A percentile compares a stretch with the other conserved stretches of the same genome.
Conservation (phyloP, 1,140 invertebrate species). For the Xylocopa sonorina region DNA sequence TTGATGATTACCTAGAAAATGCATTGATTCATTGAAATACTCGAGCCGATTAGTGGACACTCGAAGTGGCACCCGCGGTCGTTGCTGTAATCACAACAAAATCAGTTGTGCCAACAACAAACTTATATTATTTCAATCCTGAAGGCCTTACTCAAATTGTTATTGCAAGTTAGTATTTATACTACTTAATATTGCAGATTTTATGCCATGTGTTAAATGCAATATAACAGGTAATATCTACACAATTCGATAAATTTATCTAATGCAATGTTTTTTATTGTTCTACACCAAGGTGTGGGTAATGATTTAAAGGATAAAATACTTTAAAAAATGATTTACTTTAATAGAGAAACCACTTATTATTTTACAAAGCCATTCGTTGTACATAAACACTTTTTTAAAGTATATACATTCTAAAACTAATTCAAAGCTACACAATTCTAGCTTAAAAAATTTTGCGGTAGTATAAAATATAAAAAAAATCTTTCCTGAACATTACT, state of each 20-base stretch:
- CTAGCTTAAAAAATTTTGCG: not conserved
- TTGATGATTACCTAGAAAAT: slow-evolving; percentile 82
- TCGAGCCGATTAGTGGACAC: slow-evolving; percentile 81
- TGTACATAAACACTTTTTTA: slow-evolving; percentile 31
- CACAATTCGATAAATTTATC: slow-evolving; percentile 1
- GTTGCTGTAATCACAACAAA: slow-evolving; percentile 83
- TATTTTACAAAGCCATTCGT: slow-evolving; percentile 40
- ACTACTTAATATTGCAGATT: slow-evolving; percentile 1
- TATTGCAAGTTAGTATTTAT: slow-evolving; percentile 46
- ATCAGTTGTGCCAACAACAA: slow-evolving; percentile 82
- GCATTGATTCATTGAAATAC: slow-evolving; percentile 82
- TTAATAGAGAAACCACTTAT: slow-evolving; percentile 47
- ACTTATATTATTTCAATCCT: slow-evolving; percentile 68
- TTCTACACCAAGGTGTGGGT: not conserved
- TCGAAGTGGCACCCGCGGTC: slow-evolving; percentile 79
- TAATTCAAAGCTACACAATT: slow-evolving; percentile 5
- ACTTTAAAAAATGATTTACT: slow-evolving; percentile 39
- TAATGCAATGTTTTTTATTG: not conserved
- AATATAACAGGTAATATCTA: slow-evolving; percentile 8
- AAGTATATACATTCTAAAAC: slow-evolving; percentile 40
- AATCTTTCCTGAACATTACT: not conserved
- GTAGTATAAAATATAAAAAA: slow-evolving; percentile 24
- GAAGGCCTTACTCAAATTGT: slow-evolving; percentile 51
- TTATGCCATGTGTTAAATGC: not conserved
- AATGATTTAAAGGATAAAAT: slow-evolving; percentile 25